A percentile compares a stretch with the other conserved stretches of the same genome.
phyloP scores from a whole-genome alignment of 2,888 invertebrate genomes.

The Hydroisotoma schaefferi region DNA sequence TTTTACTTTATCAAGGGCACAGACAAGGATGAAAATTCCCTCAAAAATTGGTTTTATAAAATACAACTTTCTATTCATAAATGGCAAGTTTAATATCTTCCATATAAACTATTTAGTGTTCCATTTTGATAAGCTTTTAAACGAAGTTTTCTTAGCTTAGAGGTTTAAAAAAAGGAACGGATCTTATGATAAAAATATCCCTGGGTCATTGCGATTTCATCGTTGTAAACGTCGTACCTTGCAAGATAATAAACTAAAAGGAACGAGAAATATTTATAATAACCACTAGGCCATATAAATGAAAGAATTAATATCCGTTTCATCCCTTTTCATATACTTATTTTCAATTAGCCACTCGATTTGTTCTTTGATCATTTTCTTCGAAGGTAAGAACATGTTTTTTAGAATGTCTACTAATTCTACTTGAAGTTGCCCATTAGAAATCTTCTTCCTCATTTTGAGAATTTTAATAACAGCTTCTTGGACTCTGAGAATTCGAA shows the following conservation, averaged over 20 bases:
- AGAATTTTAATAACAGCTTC: conserved; percentile 99
- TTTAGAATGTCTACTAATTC: conserved; percentile 97
- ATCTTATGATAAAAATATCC: no score
- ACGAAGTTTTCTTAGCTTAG: no score
- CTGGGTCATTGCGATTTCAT: no score
- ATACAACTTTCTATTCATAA: no score
- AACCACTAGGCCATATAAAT: conserved; percentile 77
- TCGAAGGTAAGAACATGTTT: conserved; percentile 98
- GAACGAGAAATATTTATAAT: not conserved
- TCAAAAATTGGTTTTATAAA: no score
- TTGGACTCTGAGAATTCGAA: conserved; percentile 83
- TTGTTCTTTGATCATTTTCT: conserved; percentile 99
- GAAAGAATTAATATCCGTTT: conserved; percentile 95
- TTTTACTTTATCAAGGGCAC: no score
- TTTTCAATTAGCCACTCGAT: conserved; percentile 99
- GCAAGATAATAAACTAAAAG: not conserved
- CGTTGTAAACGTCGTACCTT: not conserved
- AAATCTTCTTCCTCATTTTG: conserved; percentile 94
- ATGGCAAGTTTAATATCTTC: no score
- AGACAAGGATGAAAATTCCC: no score
- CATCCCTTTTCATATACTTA: conserved; percentile 94
- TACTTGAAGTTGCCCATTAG: conserved; percentile 91
- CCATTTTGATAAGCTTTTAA: no score
- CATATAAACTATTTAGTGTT: no score
- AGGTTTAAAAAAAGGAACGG: no score